Evolutionary conservation across 2,888 invertebrate genomes (phyloP).

Genomic region (Cosmia pyralina): DNA sequence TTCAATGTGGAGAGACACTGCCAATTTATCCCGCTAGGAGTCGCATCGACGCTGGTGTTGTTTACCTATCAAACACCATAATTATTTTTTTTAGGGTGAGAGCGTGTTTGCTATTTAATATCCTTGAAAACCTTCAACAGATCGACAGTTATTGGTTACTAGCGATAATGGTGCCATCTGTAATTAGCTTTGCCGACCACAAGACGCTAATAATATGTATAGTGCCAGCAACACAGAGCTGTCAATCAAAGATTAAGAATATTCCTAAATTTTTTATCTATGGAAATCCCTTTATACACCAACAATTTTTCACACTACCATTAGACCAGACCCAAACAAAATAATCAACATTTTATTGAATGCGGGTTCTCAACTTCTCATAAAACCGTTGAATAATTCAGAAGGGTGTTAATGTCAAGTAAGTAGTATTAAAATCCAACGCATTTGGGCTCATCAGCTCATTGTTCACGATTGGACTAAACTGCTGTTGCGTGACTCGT

Average conservation of each 20-base stretch:
- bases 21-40: too few species aligned
- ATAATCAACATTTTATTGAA: conserved; percentile 45
- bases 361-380: conserved; percentile 40
- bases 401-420: conserved; percentile 34
- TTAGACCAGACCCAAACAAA: conserved; percentile 8
- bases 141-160: too few species aligned
- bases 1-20: too few species aligned
- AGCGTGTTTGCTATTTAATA: too few species aligned
- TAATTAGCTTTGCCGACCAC: too few species aligned
- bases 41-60: too few species aligned
- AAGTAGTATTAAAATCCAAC: conserved; percentile 44
- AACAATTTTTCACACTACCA: not conserved
- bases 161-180: too few species aligned
- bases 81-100: too few species aligned
- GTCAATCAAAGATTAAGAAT: not conserved
- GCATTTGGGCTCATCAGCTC: conserved; percentile 40
- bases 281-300: not conserved
- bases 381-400: conserved; percentile 55
- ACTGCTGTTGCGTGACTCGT: conserved; percentile 19
- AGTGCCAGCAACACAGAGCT: not conserved
- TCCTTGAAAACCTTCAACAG: too few species aligned
- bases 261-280: not conserved
- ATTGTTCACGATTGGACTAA: conserved; percentile 27
- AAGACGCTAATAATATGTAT: not conserved
- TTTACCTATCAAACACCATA: too few species aligned